These are phyloP conservation scores for Iguana delicatissima DNA, from an alignment of 2,797 vertebrate species.

Conservation along the genomic window DNA sequence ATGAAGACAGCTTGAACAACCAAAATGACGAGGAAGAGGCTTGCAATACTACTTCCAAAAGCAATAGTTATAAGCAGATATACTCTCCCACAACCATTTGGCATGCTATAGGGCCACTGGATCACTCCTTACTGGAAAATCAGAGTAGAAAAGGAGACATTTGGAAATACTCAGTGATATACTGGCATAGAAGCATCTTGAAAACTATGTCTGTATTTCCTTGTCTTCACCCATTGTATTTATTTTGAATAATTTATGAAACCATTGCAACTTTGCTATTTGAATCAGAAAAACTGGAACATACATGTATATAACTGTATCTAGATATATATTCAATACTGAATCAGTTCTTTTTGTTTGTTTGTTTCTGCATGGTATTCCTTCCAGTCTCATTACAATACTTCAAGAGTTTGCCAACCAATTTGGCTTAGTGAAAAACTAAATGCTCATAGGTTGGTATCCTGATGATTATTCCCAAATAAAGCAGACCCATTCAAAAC, in stretches of 20 bases:
- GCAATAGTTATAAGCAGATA: not conserved
- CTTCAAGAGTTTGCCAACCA: too few species aligned
- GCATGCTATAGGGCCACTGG: not conserved
- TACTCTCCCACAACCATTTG: not conserved
- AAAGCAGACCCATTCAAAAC: too few species aligned
- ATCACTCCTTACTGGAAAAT: not conserved
- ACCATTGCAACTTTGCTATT: not conserved
- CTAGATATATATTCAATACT: not conserved
- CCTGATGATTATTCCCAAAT: too few species aligned
- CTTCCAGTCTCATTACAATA: too few species aligned
- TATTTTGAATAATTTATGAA: slow-evolving; percentile 4
- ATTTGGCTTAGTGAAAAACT: too few species aligned
- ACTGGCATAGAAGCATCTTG: not conserved
- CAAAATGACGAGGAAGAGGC: rapidly evolving
- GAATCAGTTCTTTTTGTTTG: not conserved
- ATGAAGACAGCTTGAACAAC: not conserved
- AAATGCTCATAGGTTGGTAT: too few species aligned
- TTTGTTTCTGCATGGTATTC: not conserved
- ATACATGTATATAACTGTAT: not conserved
- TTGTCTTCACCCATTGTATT: not conserved
- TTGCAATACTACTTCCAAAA: not conserved
- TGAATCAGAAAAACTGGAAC: slow-evolving; percentile 15
- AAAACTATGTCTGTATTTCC: not conserved
- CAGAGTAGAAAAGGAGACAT: not conserved
- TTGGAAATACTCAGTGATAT: not conserved